Conservation (phyloP, 2,888 invertebrate species). For the Argyresthia goedartella region DNA sequence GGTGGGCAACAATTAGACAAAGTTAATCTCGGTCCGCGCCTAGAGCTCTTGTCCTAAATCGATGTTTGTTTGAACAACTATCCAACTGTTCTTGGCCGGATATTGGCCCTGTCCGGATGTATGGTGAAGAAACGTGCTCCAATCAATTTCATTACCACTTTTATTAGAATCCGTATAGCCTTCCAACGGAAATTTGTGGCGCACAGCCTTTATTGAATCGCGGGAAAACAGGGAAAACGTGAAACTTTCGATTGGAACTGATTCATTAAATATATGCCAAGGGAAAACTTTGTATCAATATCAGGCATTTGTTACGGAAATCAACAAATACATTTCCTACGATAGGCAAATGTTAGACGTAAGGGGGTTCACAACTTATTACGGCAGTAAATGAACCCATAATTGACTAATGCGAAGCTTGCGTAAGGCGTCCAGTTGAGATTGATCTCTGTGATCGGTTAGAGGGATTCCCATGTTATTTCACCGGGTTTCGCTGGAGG, state of each 20-base stretch:
- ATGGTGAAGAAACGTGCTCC: conserved; percentile 31
- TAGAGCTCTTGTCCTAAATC: conserved; percentile 44
- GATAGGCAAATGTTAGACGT: conserved; percentile 38
- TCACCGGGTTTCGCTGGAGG: conserved; percentile 13
- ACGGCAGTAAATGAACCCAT: conserved; percentile 46
- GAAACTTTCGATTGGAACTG: conserved; percentile 5
- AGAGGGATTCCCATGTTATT: not conserved
- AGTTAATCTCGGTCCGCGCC: conserved; percentile 32
- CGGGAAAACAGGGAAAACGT: not conserved
- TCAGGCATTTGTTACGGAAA: not conserved
- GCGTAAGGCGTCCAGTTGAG: conserved; percentile 21
- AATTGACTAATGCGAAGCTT: conserved; percentile 34
- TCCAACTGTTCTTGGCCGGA: conserved; percentile 50
- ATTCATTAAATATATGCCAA: conserved; percentile 14
- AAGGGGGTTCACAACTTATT: conserved; percentile 42
- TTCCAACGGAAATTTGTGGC: not conserved
- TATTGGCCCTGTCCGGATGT: conserved; percentile 58
- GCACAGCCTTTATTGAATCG: not conserved
- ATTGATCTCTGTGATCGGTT: conserved; percentile 19
- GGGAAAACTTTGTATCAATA: conserved; percentile 4
- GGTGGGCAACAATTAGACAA: conserved; percentile 43
- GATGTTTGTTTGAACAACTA: conserved; percentile 40
- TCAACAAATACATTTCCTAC: conserved; percentile 27
- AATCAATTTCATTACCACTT: conserved; percentile 27
- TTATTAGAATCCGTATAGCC: conserved; percentile 12